Percentiles rank a stretch among this genome's conserved stretches.
Conservation (phyloP, 2,797 vertebrate species). For the Thripadectes ignobilis region DNA sequence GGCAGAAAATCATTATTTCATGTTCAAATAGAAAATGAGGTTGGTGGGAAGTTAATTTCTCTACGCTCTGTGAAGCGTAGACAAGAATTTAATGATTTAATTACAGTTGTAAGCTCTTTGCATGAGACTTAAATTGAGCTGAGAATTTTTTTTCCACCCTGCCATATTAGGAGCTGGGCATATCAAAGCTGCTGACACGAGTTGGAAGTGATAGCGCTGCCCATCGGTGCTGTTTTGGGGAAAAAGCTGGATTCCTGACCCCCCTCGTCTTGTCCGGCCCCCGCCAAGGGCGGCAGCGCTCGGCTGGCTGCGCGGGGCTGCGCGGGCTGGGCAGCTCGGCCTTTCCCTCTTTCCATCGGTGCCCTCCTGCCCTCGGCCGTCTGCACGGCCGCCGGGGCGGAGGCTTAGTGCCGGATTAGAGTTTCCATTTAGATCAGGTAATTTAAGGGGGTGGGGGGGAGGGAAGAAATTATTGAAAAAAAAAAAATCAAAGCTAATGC, state of each 20-base stretch:
- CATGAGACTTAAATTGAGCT: constrained; percentile 99
- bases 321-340: not conserved
- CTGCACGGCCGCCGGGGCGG: not conserved
- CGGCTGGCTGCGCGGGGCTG: not conserved
- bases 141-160: constrained; percentile 90
- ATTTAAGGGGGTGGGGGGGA: constrained; percentile 48
- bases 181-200: constrained; percentile 95
- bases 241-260: constrained; percentile 1
- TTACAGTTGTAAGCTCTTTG: constrained; percentile 99
- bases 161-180: constrained; percentile 91
- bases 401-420: not conserved
- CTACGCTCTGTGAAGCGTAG: constrained; percentile 91
- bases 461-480: not conserved
- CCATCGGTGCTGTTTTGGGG: constrained; percentile 84
- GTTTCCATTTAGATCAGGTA: constrained; percentile 48
- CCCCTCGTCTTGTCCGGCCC: not conserved
- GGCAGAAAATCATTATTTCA: constrained; percentile 99
- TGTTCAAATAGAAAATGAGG: constrained; percentile 99
- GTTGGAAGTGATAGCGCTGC: constrained; percentile 88
- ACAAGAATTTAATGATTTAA: constrained; percentile 99
- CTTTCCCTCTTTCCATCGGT: not conserved
- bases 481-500: constrained; percentile 80
- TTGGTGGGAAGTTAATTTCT: constrained; percentile 99
- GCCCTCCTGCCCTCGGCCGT: constrained; percentile 4
- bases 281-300: not conserved